Percentiles rank a stretch among this genome's conserved stretches.
phyloP scores from a whole-genome alignment of 2,888 invertebrate genomes.

The Megaustenia siamemsis region DNA sequence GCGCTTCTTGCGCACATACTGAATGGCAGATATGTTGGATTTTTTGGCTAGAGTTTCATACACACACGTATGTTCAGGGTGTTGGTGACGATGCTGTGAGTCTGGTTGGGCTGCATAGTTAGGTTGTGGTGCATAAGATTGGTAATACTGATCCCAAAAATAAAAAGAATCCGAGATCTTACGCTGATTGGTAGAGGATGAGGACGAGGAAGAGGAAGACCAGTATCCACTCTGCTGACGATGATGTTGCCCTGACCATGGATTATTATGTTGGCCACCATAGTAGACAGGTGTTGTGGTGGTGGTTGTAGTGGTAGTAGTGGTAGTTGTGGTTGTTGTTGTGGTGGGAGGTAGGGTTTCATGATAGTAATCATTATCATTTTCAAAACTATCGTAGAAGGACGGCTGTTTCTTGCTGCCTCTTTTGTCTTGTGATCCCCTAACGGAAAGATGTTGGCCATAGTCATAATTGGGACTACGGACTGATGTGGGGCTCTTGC shows the following conservation, averaged over 20 bases:
- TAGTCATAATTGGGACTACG: slow-evolving; percentile 53
- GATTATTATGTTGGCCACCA: slow-evolving; percentile 20
- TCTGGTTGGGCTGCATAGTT: slow-evolving; percentile 28
- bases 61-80: slow-evolving; percentile 71
- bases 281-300: slow-evolving; percentile 35
- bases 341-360: slow-evolving; percentile 47
- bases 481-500: slow-evolving; percentile 66
- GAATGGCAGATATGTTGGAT: slow-evolving; percentile 73
- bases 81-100: slow-evolving; percentile 56
- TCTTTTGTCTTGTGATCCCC: slow-evolving; percentile 35
- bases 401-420: slow-evolving; percentile 18
- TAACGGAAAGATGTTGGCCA: slow-evolving; percentile 25
- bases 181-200: slow-evolving; percentile 51
- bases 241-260: slow-evolving; percentile 18
- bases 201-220: slow-evolving; percentile 39
- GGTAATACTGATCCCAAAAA: slow-evolving; percentile 51
- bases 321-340: slow-evolving; percentile 57
- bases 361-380: slow-evolving; percentile 43
- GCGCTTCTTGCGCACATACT: slow-evolving; percentile 73
- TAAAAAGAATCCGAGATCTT: slow-evolving; percentile 54
- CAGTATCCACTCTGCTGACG: slow-evolving; percentile 2
- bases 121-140: slow-evolving; percentile 53
- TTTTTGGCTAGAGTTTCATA: slow-evolving; percentile 76
- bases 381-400: slow-evolving; percentile 40
- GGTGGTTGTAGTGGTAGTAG: slow-evolving; percentile 54